Conservation (phyloP, 2,797 vertebrate genomes). For the Atherinosoma microstoma region DNA sequence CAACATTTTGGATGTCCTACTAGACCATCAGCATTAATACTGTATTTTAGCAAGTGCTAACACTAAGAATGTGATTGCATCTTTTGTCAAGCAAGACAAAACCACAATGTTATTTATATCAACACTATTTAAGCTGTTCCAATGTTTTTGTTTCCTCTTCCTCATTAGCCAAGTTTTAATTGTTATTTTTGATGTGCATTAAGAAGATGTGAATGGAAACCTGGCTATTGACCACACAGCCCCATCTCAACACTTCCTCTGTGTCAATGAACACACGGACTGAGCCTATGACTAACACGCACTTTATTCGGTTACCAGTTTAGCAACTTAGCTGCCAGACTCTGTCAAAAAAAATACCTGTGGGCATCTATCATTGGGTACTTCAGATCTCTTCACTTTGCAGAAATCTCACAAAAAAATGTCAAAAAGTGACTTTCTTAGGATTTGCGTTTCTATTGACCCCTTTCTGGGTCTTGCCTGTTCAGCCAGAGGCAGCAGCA, state of each 20-base stretch:
- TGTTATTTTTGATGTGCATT: too few relatives aligned
- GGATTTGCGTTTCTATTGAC: not conserved
- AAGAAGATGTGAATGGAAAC: too few relatives aligned
- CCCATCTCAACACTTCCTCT: too few relatives aligned
- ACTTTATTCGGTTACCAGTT: too few relatives aligned
- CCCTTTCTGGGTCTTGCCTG: not conserved
- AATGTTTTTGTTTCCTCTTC: not conserved
- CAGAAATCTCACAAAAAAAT: not conserved
- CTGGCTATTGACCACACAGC: too few relatives aligned
- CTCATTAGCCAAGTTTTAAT: too few relatives aligned
- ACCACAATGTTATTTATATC: not conserved
- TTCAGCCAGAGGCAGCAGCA: not conserved
- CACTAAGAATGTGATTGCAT: not conserved
- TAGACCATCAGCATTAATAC: not conserved
- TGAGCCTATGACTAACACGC: too few relatives aligned
- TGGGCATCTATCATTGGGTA: too few relatives aligned
- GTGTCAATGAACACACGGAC: too few relatives aligned
- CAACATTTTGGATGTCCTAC: not conserved
- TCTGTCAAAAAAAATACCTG: too few relatives aligned
- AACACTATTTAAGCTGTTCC: not conserved
- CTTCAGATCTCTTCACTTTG: not conserved
- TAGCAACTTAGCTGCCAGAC: too few relatives aligned
- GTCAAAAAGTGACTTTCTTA: not conserved
- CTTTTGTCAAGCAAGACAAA: not conserved
- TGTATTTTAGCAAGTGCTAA: not conserved